Evolutionary conservation across 1,140 invertebrate species (phyloP), one percentile per base, ranked within the genome.

Genomic region (Halyomorpha halys): DNA sequence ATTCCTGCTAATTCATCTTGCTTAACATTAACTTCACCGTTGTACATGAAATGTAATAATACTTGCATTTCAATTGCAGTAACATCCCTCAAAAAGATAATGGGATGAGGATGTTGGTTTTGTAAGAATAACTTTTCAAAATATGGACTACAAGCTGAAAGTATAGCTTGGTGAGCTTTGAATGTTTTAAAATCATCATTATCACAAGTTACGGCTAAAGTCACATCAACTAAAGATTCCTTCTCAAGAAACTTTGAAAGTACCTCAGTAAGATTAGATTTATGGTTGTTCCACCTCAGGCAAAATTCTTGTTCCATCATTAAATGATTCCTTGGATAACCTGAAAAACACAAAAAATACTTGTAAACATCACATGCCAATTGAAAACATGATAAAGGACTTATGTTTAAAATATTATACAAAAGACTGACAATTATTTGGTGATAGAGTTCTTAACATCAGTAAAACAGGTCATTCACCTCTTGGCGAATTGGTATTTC

Each of bases 201-300:
- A 74, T 93, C 90, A 78, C 91, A 94, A 45, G 66, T 63, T n/a
- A 68, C 67, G 65, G 91, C 91, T 73, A 96, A 80, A 70, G 92
- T 95, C 69, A 94, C 91, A 81, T 91, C 91, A 74, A 90, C 91
- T 69, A 94, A 82, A 70, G 86, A 85, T 78, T 91, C 89, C 75
- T 89, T 81, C 76, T 89, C 85, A 71, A 92, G 79, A 73, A 92
- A 80, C 70, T 87, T 89, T 74, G 86, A 89, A 71, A 92, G 80
- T 72, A 92, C 89, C 78, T 90, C 87, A 71, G 89, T 91, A 75
- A 93, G 80, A 79, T 92, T 92, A 75, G 81, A 84, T 73, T 86
- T 89, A 80, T 93, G 90, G 80, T 94, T 94, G 82, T 92, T 92
- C 91, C 91, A 94, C 76, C 89, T 85, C 74, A 94, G 83, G 79